Base-by-base conservation (phyloP, 2,797 vertebrate genomes). In the Acanthis flammea region DNA sequence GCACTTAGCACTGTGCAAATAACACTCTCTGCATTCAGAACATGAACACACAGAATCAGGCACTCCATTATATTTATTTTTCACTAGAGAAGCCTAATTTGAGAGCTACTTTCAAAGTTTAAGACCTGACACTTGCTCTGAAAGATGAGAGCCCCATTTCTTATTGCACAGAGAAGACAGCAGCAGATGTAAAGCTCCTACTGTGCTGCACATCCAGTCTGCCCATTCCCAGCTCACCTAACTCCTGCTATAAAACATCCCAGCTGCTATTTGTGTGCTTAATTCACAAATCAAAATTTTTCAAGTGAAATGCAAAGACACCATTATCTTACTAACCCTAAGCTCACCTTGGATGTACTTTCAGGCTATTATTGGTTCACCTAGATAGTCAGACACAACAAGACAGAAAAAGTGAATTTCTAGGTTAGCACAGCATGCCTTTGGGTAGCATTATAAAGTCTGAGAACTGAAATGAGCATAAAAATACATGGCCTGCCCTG, bases 371-470 rank as follows among this genome's bases (percentile, higher is more conserved):
- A 92, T 78, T 93, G 90, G 62, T 50, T 75, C 86, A 86, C 77
- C 75, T 48, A 65, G 80, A 77, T 78, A 97, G 45, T 76, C 50
- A 95, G 90, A 86, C 90, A 44, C 54, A 96, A 90, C 35, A 97
- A 95, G 94, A 96, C 28, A 76, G 74, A 94, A 95, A 94, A 78
- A 93, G 35, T 25, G 15, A 54, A 89, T 95, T 96, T 95, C 88
- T 92, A 65, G 79, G 83, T 95, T 94, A 97, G 89, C 94, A 81
- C 93, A 97, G 92, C 83, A 94, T 91, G 94, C 92, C 72, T 95
- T 77, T 88, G 75, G 94, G 94, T 94, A 91, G 92, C 42, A 66
- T 88, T 80, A 85, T 51, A 87, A 91, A 91, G 90, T 88, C 86
- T 55, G 48, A 79, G 68, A 96, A 94, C 70, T 70, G 63, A 70